These are phyloP conservation scores for Hipparchia semele DNA, from an alignment of 2,888 invertebrate genomes.

Conservation along the genomic window DNA sequence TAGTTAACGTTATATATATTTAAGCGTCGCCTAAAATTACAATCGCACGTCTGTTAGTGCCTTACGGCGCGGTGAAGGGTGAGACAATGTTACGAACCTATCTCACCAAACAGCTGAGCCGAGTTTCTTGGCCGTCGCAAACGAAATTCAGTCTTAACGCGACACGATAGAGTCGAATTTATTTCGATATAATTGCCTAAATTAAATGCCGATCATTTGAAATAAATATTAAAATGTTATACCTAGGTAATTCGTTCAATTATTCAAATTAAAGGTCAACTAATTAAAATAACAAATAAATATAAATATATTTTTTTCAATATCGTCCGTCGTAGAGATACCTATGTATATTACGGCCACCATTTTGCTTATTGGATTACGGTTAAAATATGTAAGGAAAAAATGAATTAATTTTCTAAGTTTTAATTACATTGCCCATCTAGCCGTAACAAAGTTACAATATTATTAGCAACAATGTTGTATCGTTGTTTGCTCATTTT, in stretches of 20 bases:
- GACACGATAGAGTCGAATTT: conserved; percentile 18
- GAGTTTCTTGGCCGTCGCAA: conserved; percentile 34
- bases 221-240: conserved; percentile 12
- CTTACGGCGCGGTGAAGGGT: conserved; percentile 32
- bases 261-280: neutral
- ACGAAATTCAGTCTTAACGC: conserved; percentile 25
- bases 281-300: neutral
- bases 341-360: too few relatives aligned
- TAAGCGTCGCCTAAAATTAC: neutral
- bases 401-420: too few relatives aligned
- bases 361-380: too few relatives aligned
- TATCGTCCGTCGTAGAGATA: too few relatives aligned
- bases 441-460: too few relatives aligned
- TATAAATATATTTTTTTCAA: too few relatives aligned
- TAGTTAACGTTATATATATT: too few relatives aligned
- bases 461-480: too few relatives aligned
- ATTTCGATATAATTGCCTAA: neutral
- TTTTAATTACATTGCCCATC: too few relatives aligned
- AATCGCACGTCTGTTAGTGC: conserved; percentile 3
- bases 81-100: conserved; percentile 40
- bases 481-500: too few relatives aligned
- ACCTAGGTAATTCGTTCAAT: neutral
- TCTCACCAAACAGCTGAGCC: conserved; percentile 45
- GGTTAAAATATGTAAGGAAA: too few relatives aligned
- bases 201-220: conserved; percentile 30